Evolutionary conservation across 2,888 invertebrate species (phyloP).

Genomic region (Spilarctia lutea): DNA sequence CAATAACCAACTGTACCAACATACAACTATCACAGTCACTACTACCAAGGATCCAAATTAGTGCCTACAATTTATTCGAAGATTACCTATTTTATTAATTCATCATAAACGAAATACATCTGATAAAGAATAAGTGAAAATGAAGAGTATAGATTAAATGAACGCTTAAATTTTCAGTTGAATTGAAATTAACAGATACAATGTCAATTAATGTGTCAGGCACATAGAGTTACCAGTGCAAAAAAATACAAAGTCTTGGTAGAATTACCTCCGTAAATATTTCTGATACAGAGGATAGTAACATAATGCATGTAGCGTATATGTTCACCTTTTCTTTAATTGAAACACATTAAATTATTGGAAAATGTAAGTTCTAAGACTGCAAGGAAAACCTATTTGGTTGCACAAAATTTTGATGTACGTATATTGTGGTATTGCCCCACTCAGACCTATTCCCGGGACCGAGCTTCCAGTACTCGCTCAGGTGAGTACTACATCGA

Average conservation of each 20-base stretch:
- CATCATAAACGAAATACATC: background rate
- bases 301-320: background rate
- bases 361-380: background rate
- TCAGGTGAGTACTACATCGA: background rate
- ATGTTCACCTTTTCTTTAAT: background rate
- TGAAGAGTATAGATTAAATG: too few species aligned
- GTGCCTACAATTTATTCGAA: background rate
- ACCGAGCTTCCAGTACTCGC: background rate
- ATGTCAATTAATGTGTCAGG: background rate
- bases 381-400: background rate
- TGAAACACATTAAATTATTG: slow-evolving; percentile 1
- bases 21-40: slow-evolving; percentile 7
- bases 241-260: background rate
- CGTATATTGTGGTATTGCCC: too few species aligned
- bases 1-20: background rate
- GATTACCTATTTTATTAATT: background rate
- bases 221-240: background rate
- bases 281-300: background rate
- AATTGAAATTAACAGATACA: background rate
- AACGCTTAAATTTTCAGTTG: background rate
- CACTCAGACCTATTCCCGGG: too few species aligned
- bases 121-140: background rate
- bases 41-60: slow-evolving; percentile 6
- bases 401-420: background rate
- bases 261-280: slow-evolving; percentile 6